phyloP scores from a whole-genome alignment of 2,797 vertebrate species.

The Leptatherina wallacei region DNA sequence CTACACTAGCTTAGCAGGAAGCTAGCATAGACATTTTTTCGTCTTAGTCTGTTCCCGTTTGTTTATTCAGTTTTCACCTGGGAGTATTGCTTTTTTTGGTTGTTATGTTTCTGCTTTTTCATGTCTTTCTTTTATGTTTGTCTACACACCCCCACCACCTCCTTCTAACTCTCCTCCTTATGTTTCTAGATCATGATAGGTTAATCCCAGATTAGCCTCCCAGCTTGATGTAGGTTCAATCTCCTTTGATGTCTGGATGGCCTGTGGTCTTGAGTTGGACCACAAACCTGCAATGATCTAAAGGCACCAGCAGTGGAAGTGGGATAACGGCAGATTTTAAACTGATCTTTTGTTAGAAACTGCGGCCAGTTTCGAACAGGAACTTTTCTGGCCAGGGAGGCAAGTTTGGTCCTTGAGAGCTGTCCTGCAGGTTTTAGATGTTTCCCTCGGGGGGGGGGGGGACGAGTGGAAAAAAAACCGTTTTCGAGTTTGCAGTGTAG shows the following conservation, averaged over 20 bases:
- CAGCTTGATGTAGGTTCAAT: constrained; percentile 22
- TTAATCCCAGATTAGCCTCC: constrained; percentile 64
- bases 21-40: not conserved
- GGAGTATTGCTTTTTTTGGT: not conserved
- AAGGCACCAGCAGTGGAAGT: not conserved
- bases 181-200: constrained; percentile 1
- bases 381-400: not conserved
- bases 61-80: too few species aligned
- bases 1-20: too few species aligned
- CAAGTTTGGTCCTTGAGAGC: constrained; percentile 8
- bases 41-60: too few species aligned
- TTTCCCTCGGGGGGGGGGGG: too few species aligned
- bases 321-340: constrained; percentile 41
- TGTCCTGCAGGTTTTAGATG: too few species aligned
- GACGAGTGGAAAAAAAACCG: not conserved
- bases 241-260: constrained; percentile 27
- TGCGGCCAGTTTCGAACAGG: too few species aligned
- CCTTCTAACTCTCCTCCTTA: not conserved
- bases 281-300: constrained; percentile 4
- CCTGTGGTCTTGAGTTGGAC: not conserved
- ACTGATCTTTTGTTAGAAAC: not conserved
- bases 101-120: not conserved
- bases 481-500: not conserved
- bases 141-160: not conserved
- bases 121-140: not conserved